These are phyloP conservation scores for Colaptes auratus DNA, from an alignment of 2,113 vertebrate genomes.

Conservation along the genomic window DNA sequence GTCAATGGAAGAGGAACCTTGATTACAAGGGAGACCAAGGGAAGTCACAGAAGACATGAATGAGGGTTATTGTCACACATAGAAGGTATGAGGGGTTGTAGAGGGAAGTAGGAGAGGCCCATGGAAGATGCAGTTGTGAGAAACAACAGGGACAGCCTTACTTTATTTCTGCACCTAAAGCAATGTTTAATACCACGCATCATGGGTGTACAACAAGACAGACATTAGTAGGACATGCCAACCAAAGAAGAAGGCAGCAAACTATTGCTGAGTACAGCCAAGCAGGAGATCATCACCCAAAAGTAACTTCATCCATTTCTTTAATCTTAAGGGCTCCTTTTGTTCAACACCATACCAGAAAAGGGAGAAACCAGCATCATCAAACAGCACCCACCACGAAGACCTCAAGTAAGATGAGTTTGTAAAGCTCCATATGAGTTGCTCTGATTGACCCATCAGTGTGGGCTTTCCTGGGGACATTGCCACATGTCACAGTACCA, in stretches of 20 bases:
- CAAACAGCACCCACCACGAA: slow-evolving; percentile 78
- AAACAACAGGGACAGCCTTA: background rate
- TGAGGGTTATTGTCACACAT: background rate
- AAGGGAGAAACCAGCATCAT: slow-evolving; percentile 77
- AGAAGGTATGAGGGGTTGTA: no score
- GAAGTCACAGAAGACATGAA: rapidly evolving
- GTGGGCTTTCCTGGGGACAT: background rate
- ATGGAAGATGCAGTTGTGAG: rapidly evolving
- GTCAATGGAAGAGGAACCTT: background rate
- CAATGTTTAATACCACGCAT: rapidly evolving
- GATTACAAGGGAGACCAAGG: no score
- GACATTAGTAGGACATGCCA: rapidly evolving
- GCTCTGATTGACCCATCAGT: background rate
- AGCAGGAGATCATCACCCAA: background rate
- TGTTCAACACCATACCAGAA: slow-evolving; percentile 41
- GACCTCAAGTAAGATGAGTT: slow-evolving; percentile 74
- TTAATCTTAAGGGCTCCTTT: slow-evolving; percentile 55
- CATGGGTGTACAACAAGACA: no score
- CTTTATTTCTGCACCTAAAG: background rate
- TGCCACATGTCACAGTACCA: rapidly evolving
- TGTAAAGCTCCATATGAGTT: slow-evolving; percentile 20
- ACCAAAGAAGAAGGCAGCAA: background rate
- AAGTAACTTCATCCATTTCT: background rate
- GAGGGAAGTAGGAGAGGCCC: background rate
- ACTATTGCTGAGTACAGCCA: background rate